A percentile compares a stretch with the other conserved stretches of the same genome.
Conservation (phyloP, 2,888 invertebrate species). For the Phyllotreta striolata region DNA sequence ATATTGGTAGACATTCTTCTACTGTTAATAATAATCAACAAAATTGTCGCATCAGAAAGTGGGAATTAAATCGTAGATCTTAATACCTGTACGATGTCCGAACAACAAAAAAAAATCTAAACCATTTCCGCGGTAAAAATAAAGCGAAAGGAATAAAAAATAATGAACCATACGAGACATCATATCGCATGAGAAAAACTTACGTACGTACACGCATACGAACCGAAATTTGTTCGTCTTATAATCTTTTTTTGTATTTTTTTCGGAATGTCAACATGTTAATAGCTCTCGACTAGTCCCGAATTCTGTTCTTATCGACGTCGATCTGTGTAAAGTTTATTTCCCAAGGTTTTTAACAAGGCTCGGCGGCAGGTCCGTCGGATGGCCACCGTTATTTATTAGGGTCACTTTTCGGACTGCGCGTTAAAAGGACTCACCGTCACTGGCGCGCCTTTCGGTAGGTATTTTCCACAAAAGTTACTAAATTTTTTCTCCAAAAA, state of each 20-base stretch:
- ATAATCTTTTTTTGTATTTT: constrained; percentile 14
- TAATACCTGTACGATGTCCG: constrained; percentile 8
- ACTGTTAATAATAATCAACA: no score
- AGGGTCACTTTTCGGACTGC: constrained; percentile 52
- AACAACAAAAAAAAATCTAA: constrained; percentile 19
- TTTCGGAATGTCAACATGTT: constrained; percentile 53
- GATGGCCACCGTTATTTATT: constrained; percentile 53
- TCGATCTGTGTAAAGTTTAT: constrained; percentile 57
- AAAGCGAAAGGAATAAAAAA: constrained; percentile 12
- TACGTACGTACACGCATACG: no score
- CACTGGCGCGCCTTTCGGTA: constrained; percentile 14
- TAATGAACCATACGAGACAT: neutral
- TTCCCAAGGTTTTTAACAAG: constrained; percentile 56
- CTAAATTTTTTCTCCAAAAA: neutral
- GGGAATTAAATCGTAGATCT: no score
- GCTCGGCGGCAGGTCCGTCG: constrained; percentile 46
- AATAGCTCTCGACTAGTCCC: constrained; percentile 53
- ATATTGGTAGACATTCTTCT: no score
- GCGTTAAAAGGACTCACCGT: constrained; percentile 36
- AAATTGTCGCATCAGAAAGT: no score
- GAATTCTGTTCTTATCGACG: constrained; percentile 53
- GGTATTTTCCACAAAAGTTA: no score
- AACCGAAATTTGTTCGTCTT: constrained; percentile 48
- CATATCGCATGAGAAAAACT: no score
- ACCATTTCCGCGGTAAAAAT: constrained; percentile 15